Evolutionary conservation across 2,888 invertebrate species (phyloP), one percentile per base, ranked within the genome.

Genomic region (Nephrotoma guestfalica): DNA sequence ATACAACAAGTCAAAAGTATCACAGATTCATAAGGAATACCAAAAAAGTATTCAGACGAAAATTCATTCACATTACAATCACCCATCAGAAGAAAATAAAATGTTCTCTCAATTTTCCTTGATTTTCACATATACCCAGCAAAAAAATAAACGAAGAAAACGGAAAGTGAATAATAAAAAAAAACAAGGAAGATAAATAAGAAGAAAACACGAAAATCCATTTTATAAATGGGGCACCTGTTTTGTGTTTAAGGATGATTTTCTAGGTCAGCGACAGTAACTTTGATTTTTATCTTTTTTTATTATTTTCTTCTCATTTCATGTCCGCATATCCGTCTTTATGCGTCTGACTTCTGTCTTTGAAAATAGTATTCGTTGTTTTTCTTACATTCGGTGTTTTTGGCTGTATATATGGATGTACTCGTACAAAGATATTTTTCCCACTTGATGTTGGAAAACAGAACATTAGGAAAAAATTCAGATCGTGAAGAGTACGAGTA

Each of bases 201-300:
- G 41, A 84, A 41, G 84, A 41, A 42, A 41, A 84, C 13, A 84
- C 41, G 42, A 84, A 84, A 84, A 84, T 84, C 84, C 84, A 84
- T 84, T 84, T 84, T 86, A 43, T 86, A 86, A 86, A 86, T 86
- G 86, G 86, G 86, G 86, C 86, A 86, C 86, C 86, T 86, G 86
- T 86, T 86, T 85, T 86, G 45, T 86, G 30, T 41, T 84, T 47
- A 86, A 86, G 86, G 42, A 86, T 86, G 86, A 86, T 86, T 86
- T 86, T 86, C 86, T 86, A 86, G 86, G 86, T 86, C 86, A 86
- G 51, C 86, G 86, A 85, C 86, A 85, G 71, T 57, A 85, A 86
- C 86, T 86, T 86, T 86, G 86, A 86, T 86, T 86, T 86, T 86
- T 86, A 86, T 86, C 86, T 86, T 86, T 86, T 85, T 71, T 71